Evolutionary conservation across 2,888 invertebrate species (phyloP), one percentile per base, ranked within the genome.

Genomic region (Carterocephalus palaemon): DNA sequence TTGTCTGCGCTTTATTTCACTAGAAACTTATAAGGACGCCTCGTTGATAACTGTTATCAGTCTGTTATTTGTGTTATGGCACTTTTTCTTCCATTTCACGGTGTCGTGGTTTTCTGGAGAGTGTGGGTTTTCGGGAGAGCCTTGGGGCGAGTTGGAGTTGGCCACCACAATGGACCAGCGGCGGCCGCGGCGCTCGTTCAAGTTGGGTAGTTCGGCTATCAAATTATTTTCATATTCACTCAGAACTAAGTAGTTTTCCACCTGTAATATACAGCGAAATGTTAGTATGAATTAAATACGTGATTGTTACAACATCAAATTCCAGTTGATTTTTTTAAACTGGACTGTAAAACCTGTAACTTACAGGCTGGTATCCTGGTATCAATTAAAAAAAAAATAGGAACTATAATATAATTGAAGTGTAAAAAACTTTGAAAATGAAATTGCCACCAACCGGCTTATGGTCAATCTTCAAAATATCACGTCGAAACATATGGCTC

Each of bases 191-290:
- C 92, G 88, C 68, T 93, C 93, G 75, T 91, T 89, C 61, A 93
- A 84, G 59, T 91, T 91, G 10, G 93, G 93, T 81, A 92, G 88
- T 71, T 93, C 93, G 1, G 93, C 93, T 63, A 93, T 93, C 47
- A 94, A 80, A 73, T 94, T 94, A 81, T 94, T 94, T 72, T 95
- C 94, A 74, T 93, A 94, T 75, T 95, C 95, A 62, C 93, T 93
- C 53, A 94, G 88, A 93, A 95, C 94, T 61, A 95, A 83, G 72
- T 93, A 94, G 81, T 94, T 94, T 75, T 95, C 94, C 53, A 94
- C 92, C 88, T 90, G 79, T n/a, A 69, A 31, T 5, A 22, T 26
- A 15, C n/a, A 70, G 60, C n/a, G n/a, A n/a, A n/a, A n/a, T n/a
- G n/a, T n/a, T n/a, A n/a, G n/a, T n/a, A n/a, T n/a, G n/a, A n/a